phyloP scores from a whole-genome alignment of 2,888 invertebrate species.

The Ischnus inquisitorius region DNA sequence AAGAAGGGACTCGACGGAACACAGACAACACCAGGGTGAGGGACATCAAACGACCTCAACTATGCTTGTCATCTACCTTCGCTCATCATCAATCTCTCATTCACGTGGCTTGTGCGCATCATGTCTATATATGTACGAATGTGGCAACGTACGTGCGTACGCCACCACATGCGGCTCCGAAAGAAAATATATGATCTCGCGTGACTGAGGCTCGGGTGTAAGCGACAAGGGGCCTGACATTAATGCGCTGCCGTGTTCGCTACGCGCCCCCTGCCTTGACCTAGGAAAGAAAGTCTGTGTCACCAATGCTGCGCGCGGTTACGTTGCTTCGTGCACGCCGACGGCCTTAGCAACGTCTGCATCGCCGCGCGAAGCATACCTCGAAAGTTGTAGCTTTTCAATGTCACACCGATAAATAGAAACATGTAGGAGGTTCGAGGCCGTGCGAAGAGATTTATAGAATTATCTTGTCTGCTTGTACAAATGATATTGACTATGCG shows the following conservation, averaged over 20 bases:
- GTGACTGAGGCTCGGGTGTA: slow-evolving; percentile 50
- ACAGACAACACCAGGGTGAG: slow-evolving; percentile 15
- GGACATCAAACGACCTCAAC: slow-evolving; percentile 50
- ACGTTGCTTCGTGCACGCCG: not conserved
- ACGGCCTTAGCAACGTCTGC: slow-evolving; percentile 12
- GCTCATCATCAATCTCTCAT: slow-evolving; percentile 69
- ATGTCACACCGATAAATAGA: slow-evolving; percentile 36
- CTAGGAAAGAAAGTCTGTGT: slow-evolving; percentile 48
- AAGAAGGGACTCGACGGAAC: not conserved
- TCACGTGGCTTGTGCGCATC: slow-evolving; percentile 51
- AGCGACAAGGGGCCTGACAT: slow-evolving; percentile 13
- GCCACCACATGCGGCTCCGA: slow-evolving; percentile 19
- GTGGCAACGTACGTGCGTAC: not conserved
- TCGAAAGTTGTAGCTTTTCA: slow-evolving; percentile 26
- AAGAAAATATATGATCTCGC: slow-evolving; percentile 34
- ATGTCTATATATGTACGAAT: not conserved
- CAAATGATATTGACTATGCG: slow-evolving; percentile 61
- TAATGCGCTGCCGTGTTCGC: slow-evolving; percentile 33
- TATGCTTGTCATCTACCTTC: slow-evolving; percentile 30
- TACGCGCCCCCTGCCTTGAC: slow-evolving; percentile 40
- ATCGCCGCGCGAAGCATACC: slow-evolving; percentile 34
- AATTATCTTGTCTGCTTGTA: slow-evolving; percentile 33
- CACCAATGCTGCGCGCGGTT: not conserved
- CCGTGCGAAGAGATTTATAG: slow-evolving; percentile 56
- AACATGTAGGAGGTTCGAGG: not conserved